phyloP scores from a whole-genome alignment of 2,113 vertebrate genomes.

The Paramisgurnus dabryanus region DNA sequence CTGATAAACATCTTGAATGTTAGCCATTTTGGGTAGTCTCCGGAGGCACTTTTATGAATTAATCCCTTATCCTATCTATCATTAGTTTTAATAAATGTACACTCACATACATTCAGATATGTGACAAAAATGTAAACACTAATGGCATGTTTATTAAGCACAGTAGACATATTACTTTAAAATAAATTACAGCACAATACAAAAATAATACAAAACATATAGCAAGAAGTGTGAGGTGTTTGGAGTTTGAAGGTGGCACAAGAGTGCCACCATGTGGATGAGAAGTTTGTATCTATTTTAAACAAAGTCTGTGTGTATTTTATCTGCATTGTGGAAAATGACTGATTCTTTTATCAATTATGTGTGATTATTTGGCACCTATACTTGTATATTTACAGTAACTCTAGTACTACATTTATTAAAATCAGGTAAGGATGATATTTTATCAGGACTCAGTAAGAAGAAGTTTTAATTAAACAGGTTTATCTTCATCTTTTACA shows the following conservation, averaged over 20 bases:
- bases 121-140: background rate
- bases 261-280: slow-evolving; percentile 8
- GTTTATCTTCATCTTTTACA: slow-evolving; percentile 11
- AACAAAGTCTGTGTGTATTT: background rate
- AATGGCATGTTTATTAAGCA: background rate
- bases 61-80: too few species aligned
- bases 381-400: background rate
- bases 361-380: background rate
- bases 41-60: too few species aligned
- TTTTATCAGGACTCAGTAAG: slow-evolving; percentile 7
- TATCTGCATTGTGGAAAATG: background rate
- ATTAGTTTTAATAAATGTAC: too few species aligned
- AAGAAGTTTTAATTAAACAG: background rate
- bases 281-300: background rate
- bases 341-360: background rate
- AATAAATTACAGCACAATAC: background rate
- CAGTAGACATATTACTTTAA: background rate
- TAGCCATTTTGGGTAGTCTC: too few species aligned
- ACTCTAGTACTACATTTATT: background rate
- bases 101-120: background rate
- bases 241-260: background rate
- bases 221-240: background rate
- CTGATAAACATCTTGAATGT: too few species aligned
- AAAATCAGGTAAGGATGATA: background rate
- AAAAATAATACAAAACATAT: background rate